These are phyloP conservation scores for Coronaproctus castanopsis DNA, from an alignment of 2,888 invertebrate species.

Conservation along the genomic window DNA sequence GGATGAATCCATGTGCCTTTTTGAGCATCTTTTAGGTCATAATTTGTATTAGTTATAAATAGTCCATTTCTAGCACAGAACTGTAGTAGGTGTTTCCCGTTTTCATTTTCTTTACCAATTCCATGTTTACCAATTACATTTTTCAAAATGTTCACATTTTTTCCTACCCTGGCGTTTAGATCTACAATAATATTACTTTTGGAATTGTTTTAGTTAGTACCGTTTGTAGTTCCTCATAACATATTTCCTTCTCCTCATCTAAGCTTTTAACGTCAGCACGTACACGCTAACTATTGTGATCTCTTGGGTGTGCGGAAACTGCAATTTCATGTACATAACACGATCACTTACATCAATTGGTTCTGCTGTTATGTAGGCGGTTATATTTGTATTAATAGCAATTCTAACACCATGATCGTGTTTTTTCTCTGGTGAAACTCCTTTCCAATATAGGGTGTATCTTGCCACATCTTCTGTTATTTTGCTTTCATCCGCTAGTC, in stretches of 20 bases:
- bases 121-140: not conserved
- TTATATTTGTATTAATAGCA: not conserved
- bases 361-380: not conserved
- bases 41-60: not conserved
- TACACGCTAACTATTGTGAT: not conserved
- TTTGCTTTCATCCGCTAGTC: not conserved
- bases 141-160: not conserved
- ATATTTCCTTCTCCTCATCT: not conserved
- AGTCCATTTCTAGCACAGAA: not conserved
- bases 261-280: not conserved
- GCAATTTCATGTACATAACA: not conserved
- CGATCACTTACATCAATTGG: not conserved
- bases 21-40: not conserved
- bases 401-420: not conserved
- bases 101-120: not conserved
- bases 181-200: too few species aligned
- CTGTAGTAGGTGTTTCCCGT: not conserved
- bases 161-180: too few species aligned
- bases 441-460: not conserved
- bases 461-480: not conserved
- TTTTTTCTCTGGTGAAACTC: too few species aligned
- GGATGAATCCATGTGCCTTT: not conserved
- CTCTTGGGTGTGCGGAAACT: not conserved
- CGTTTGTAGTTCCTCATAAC: not conserved
- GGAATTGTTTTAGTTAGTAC: too few species aligned